Percentiles rank a stretch among this genome's conserved stretches.
Conservation (phyloP, 2,888 invertebrate species). For the Desoria tigrina region DNA sequence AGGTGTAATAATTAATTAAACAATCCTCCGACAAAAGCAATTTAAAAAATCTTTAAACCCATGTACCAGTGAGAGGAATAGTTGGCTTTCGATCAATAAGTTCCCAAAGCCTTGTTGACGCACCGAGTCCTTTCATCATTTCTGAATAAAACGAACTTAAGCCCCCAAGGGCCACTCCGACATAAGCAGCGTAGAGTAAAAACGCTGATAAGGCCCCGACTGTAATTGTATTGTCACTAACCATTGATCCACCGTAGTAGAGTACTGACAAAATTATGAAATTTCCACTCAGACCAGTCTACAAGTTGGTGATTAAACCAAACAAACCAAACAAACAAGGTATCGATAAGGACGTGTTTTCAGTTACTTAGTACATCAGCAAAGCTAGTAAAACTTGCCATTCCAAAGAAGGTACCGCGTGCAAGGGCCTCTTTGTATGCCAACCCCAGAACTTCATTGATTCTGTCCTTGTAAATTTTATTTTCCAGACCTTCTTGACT, state of each 20-base stretch:
- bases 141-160: constrained; percentile 92
- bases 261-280: constrained; percentile 84
- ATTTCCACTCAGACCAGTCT: constrained; percentile 88
- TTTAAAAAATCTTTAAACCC: not conserved
- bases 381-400: constrained; percentile 62
- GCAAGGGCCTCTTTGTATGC: constrained; percentile 86
- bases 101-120: constrained; percentile 85
- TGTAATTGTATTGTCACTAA: constrained; percentile 72
- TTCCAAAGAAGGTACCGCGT: constrained; percentile 85
- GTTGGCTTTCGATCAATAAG: constrained; percentile 76
- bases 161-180: constrained; percentile 85
- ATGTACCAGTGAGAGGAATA: constrained; percentile 71
- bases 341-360: constrained; percentile 13
- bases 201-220: constrained; percentile 92
- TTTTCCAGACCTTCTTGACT: constrained; percentile 81
- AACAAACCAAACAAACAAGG: constrained; percentile 26
- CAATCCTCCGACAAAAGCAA: not conserved
- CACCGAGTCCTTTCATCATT: constrained; percentile 85
- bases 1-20: constrained; percentile 32
- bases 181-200: constrained; percentile 89
- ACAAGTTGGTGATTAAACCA: constrained; percentile 47
- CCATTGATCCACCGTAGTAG: constrained; percentile 88
- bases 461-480: constrained; percentile 66
- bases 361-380: constrained; percentile 7
- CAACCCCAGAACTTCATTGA: constrained; percentile 71